These are phyloP conservation scores for Plectrocnemia conspersa DNA, from an alignment of 1,140 invertebrate species.

Conservation along the genomic window DNA sequence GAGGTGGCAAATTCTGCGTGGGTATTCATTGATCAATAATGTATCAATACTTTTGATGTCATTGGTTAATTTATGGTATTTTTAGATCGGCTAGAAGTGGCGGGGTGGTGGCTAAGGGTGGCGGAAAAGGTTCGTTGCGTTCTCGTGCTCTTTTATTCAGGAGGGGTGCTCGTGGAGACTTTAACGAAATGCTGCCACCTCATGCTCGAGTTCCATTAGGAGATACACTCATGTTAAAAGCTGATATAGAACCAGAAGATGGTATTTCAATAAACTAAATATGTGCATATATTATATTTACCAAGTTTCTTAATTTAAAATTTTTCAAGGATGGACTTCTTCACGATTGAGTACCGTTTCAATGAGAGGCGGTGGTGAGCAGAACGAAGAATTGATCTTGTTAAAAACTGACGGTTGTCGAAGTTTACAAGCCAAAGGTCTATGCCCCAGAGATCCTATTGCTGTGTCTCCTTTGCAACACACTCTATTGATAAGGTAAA, in stretches of 20 bases:
- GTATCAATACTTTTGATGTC: neutral
- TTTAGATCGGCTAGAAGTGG: conserved; percentile 43
- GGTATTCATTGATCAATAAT: conserved; percentile 26
- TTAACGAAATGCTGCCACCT: conserved; percentile 52
- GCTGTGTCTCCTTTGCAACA: conserved; percentile 23
- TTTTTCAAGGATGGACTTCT: conserved; percentile 57
- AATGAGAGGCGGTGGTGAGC: conserved; percentile 42
- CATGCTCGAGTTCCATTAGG: conserved; percentile 59
- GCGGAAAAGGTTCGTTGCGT: conserved; percentile 54
- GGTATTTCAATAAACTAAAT: conserved; percentile 45
- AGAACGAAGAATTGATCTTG: conserved; percentile 46
- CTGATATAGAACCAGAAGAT: conserved; percentile 55
- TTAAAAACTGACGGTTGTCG: conserved; percentile 57
- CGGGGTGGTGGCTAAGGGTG: conserved; percentile 51
- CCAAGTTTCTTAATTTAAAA: too few relatives aligned
- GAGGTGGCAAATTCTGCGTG: conserved; percentile 47
- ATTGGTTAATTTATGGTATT: neutral
- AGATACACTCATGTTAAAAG: conserved; percentile 60
- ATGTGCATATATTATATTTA: neutral
- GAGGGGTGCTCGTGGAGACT: conserved; percentile 48
- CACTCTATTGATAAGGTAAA: conserved; percentile 29
- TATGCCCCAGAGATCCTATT: conserved; percentile 52
- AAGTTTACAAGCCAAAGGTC: conserved; percentile 52
- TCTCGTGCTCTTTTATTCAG: conserved; percentile 57
- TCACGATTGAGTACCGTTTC: conserved; percentile 46